These are phyloP conservation scores for Saccostrea echinata DNA, from an alignment of 1,140 invertebrate genomes.

Conservation along the genomic window DNA sequence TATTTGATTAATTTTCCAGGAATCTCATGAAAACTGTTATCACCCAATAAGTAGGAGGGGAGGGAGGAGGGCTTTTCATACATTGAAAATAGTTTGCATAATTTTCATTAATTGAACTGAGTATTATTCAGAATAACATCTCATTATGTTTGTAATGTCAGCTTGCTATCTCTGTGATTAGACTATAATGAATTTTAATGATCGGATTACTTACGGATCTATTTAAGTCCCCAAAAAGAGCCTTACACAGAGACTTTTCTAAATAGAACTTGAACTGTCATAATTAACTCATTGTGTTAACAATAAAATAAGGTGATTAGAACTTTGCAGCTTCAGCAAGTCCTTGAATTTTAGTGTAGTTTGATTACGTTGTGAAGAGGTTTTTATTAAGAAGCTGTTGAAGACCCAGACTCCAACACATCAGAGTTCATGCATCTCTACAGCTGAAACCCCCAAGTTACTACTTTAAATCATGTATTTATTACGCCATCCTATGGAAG, in stretches of 20 bases:
- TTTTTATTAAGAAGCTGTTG: background rate
- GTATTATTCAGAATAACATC: background rate
- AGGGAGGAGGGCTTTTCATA: background rate
- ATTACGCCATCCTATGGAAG: conserved; percentile 2
- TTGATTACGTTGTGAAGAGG: background rate
- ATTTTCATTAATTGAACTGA: background rate
- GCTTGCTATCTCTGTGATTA: background rate
- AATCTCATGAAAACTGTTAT: background rate
- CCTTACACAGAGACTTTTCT: background rate
- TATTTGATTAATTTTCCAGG: conserved; percentile 30
- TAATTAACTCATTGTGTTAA: conserved; percentile 9
- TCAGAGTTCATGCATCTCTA: background rate
- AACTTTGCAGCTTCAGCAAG: background rate
- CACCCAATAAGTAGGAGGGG: background rate
- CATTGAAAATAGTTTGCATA: background rate
- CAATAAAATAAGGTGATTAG: conserved; percentile 34
- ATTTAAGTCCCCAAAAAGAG: background rate
- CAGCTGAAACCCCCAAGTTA: background rate
- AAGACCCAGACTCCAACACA: background rate
- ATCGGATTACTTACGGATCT: background rate
- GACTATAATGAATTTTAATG: background rate
- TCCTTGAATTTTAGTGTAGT: conserved; percentile 5
- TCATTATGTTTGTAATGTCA: background rate
- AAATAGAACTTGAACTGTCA: conserved; percentile 16
- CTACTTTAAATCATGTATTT: background rate